These are phyloP conservation scores for Lordiphosa collinella DNA, from an alignment of 1,140 invertebrate species.

Conservation along the genomic window DNA sequence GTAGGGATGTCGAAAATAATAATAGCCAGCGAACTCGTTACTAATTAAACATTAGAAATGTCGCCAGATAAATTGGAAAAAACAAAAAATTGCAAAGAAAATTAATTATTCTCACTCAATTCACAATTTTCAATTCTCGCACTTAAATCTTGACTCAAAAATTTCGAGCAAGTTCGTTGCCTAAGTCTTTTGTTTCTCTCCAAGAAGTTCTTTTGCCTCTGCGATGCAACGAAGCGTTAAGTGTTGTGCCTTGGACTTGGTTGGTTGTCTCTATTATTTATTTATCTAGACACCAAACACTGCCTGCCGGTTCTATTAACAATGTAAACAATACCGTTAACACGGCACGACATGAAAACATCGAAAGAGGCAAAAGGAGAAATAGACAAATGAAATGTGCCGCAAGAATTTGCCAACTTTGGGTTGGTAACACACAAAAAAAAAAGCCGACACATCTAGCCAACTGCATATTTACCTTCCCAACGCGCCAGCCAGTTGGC, in stretches of 20 bases:
- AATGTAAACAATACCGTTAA: constrained; percentile 75
- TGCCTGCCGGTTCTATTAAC: constrained; percentile 58
- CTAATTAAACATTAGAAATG: too few relatives aligned
- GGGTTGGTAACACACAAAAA: neutral
- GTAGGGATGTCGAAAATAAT: too few relatives aligned
- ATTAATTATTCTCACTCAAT: too few relatives aligned
- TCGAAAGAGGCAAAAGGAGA: constrained; percentile 17
- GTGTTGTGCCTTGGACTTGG: constrained; percentile 41
- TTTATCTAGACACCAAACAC: constrained; percentile 58
- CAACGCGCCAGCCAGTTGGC: neutral
- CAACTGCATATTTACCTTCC: constrained; percentile 38
- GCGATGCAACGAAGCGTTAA: constrained; percentile 38
- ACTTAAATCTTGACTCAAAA: neutral
- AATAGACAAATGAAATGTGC: constrained; percentile 43
- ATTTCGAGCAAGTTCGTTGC: constrained; percentile 50
- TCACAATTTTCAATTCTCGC: neutral
- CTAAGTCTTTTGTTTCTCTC: constrained; percentile 62
- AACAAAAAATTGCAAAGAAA: too few relatives aligned
- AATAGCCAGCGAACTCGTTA: too few relatives aligned
- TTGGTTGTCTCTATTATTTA: constrained; percentile 55
- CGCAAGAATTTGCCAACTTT: constrained; percentile 48
- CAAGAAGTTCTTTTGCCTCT: constrained; percentile 12
- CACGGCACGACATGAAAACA: constrained; percentile 52
- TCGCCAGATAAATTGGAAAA: too few relatives aligned
- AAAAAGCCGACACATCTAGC: constrained; percentile 15